Percentiles rank a stretch among this genome's conserved stretches.
phyloP scores from a whole-genome alignment of 2,797 vertebrate species.

The Peromyscus aztecus region DNA sequence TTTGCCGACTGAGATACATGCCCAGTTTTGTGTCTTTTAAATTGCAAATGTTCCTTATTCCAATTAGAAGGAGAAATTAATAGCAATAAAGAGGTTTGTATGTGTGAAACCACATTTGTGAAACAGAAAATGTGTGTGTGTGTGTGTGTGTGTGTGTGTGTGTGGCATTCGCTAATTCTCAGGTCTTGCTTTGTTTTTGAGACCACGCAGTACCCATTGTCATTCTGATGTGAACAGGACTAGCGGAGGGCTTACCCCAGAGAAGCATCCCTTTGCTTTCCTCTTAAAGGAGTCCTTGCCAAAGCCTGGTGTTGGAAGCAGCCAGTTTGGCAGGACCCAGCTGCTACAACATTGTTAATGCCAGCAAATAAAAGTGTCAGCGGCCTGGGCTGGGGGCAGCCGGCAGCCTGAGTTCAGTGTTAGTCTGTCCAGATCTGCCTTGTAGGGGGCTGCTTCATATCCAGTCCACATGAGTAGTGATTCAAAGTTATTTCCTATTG shows the following conservation, averaged over 20 bases:
- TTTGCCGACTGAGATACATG: background rate
- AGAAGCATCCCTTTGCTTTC: conserved; percentile 46
- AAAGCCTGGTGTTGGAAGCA: conserved; percentile 55
- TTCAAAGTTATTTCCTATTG: conserved; percentile 87
- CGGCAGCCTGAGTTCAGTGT: conserved; percentile 81
- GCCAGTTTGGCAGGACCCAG: conserved; percentile 53
- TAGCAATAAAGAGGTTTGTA: background rate
- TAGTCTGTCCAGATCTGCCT: conserved; percentile 74
- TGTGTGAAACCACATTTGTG: background rate
- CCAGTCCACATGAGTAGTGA: conserved; percentile 84
- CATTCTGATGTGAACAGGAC: background rate
- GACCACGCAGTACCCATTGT: background rate
- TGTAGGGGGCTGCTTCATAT: conserved; percentile 86
- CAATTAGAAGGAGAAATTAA: conserved; percentile 5
- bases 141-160: background rate
- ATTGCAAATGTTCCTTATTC: conserved; percentile 56
- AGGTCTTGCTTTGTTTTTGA: conserved; percentile 35
- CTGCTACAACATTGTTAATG: conserved; percentile 78
- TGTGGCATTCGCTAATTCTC: background rate
- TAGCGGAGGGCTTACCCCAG: background rate
- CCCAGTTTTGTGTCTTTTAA: background rate
- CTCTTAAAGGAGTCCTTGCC: conserved; percentile 23
- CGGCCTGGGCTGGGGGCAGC: conserved; percentile 65
- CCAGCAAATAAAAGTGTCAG: conserved; percentile 84
- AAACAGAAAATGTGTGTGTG: background rate